phyloP scores from a whole-genome alignment of 2,797 vertebrate species.

The Clarias pachynema region DNA sequence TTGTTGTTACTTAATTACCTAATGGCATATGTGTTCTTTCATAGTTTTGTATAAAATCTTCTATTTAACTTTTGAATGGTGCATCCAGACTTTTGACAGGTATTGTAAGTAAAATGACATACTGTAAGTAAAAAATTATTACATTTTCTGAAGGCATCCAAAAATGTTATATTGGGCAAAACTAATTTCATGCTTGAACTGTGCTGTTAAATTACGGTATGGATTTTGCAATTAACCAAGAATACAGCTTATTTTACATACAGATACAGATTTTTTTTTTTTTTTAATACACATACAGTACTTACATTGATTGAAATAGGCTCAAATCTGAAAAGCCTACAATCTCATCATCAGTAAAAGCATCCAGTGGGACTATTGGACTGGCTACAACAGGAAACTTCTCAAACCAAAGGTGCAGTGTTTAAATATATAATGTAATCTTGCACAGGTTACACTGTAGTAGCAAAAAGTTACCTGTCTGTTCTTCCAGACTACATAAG shows the following conservation, averaged over 20 bases:
- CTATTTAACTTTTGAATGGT: too few relatives aligned
- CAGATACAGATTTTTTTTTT: background rate
- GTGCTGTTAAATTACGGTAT: background rate
- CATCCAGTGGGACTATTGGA: background rate
- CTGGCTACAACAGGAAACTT: background rate
- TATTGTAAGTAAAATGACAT: too few relatives aligned
- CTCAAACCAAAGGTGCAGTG: background rate
- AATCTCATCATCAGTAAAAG: background rate
- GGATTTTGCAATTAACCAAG: background rate
- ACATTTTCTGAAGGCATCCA: too few relatives aligned
- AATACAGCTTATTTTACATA: background rate
- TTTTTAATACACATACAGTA: background rate
- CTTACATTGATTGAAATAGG: background rate
- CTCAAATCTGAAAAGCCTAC: background rate
- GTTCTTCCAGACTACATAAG: background rate
- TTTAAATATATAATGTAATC: background rate
- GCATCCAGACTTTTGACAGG: too few relatives aligned
- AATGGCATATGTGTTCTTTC: too few relatives aligned
- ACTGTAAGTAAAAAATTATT: too few relatives aligned
- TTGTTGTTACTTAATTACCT: too few relatives aligned
- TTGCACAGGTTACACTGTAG: background rate
- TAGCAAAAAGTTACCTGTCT: background rate
- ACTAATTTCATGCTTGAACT: background rate
- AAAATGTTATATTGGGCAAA: background rate
- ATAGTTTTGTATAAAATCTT: too few relatives aligned